These are phyloP conservation scores for Pachyuromys duprasi DNA, from an alignment of 2,797 vertebrate genomes.

Conservation along the genomic window DNA sequence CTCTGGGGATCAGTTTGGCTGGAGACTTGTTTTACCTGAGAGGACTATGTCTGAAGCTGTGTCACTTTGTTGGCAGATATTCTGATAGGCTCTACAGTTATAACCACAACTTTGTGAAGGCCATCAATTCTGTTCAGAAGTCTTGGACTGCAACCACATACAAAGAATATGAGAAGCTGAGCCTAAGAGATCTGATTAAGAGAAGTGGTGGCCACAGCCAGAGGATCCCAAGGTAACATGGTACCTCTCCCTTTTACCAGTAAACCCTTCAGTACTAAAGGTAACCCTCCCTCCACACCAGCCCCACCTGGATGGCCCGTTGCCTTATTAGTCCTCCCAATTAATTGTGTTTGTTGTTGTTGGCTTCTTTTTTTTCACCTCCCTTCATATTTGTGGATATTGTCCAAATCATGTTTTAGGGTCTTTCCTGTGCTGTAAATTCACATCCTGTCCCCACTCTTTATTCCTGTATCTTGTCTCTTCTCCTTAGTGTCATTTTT, in stretches of 20 bases:
- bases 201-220: conserved; percentile 91
- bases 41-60: not conserved
- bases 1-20: not conserved
- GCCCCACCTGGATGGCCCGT: not conserved
- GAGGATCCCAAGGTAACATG: conserved; percentile 86
- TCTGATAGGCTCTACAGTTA: conserved; percentile 87
- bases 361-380: not conserved
- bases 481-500: not conserved
- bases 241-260: not conserved
- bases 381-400: not conserved
- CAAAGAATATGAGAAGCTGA: conserved; percentile 89
- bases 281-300: not conserved
- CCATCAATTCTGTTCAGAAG: conserved; percentile 93
- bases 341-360: not conserved
- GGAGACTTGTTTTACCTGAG: not conserved
- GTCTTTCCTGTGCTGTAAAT: not conserved
- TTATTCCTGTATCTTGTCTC: not conserved
- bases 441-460: not conserved
- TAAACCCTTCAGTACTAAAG: not conserved
- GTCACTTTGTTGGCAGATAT: conserved; percentile 85
- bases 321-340: not conserved
- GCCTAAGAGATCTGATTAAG: conserved; percentile 89
- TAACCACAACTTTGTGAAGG: conserved; percentile 89
- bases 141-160: conserved; percentile 94
- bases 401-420: not conserved